A percentile compares a stretch with the other conserved stretches of the same genome.
These are phyloP conservation scores for Eutolmus rufibarbis DNA, from an alignment of 2,888 invertebrate genomes.

Conservation along the genomic window DNA sequence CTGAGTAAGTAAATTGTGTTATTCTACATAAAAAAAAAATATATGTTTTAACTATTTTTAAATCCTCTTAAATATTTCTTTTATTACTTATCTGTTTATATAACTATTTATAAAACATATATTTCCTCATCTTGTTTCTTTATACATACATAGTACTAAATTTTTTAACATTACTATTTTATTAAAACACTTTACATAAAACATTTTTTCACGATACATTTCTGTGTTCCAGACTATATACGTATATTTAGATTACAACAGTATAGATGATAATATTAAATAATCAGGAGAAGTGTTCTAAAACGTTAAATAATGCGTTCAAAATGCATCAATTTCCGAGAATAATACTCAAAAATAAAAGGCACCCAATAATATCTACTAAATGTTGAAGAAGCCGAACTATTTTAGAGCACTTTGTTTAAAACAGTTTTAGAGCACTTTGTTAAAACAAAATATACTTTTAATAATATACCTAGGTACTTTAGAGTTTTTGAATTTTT, in stretches of 20 bases:
- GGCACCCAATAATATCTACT: background rate
- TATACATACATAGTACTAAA: background rate
- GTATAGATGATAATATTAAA: background rate
- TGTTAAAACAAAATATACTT: background rate
- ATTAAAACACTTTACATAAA: conserved; percentile 6
- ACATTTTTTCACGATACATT: conserved; percentile 6
- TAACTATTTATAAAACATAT: background rate
- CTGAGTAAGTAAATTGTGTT: conserved; percentile 84
- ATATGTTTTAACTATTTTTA: background rate
- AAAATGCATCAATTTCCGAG: too few species aligned
- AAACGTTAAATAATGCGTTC: background rate
- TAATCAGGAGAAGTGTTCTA: background rate
- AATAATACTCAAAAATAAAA: background rate
- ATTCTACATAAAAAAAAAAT: background rate
- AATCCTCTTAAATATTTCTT: background rate
- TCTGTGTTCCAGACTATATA: background rate
- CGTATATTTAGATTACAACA: background rate
- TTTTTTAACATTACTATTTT: background rate
- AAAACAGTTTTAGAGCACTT: background rate
- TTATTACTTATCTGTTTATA: background rate
- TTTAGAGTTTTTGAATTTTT: background rate
- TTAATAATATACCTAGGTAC: background rate
- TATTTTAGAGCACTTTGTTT: background rate
- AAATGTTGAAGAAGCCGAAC: background rate
- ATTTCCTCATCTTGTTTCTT: background rate